Percentiles rank a stretch among this genome's conserved stretches.
phyloP scores from a whole-genome alignment of 2,888 invertebrate genomes.

The Philaethria dido region DNA sequence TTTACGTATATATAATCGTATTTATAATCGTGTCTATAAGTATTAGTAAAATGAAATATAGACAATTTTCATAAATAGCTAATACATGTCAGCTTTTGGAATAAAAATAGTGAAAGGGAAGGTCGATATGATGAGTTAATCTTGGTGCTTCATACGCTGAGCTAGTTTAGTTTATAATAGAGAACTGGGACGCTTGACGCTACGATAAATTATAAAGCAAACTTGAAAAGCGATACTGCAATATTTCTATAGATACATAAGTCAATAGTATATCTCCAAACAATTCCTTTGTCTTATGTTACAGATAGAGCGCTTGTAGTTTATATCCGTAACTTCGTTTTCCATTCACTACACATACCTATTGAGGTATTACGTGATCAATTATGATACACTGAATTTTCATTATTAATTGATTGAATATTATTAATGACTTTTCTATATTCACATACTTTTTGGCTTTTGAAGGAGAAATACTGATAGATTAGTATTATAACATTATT shows the following conservation, averaged over 20 bases:
- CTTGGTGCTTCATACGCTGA: background rate
- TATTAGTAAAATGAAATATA: too few relatives aligned
- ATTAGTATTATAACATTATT: too few relatives aligned
- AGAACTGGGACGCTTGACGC: background rate
- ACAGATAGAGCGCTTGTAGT: background rate
- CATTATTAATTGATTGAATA: too few relatives aligned
- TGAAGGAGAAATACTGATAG: too few relatives aligned
- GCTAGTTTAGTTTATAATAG: background rate
- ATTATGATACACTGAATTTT: background rate
- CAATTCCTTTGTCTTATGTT: background rate
- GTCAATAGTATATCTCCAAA: background rate
- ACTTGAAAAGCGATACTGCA: background rate
- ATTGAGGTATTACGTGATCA: background rate
- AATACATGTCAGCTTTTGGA: too few relatives aligned
- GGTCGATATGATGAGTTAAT: background rate
- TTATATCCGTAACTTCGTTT: background rate
- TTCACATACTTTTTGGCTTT: too few relatives aligned
- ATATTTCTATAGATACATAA: background rate
- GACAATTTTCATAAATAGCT: too few relatives aligned
- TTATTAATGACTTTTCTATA: too few relatives aligned
- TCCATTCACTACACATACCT: background rate
- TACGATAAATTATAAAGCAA: background rate
- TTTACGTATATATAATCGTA: too few relatives aligned
- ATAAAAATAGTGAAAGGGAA: background rate
- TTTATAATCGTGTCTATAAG: too few relatives aligned